A percentile compares a stretch with the other conserved stretches of the same genome.
Conservation (phyloP, 2,888 invertebrate genomes). For the Tetrapedia diversipes region DNA sequence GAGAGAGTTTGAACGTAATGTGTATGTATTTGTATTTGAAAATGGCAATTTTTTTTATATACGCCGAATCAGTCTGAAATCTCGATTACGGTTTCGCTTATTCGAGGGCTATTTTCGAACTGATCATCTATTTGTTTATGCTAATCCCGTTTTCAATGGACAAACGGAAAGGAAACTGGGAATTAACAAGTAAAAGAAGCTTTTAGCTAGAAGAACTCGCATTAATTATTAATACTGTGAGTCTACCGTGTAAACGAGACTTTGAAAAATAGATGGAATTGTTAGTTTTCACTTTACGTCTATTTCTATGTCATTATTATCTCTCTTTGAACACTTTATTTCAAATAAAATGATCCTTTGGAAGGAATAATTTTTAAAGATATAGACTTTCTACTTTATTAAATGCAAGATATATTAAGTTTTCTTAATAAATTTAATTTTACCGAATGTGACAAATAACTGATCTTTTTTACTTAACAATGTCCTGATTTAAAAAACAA, state of each 20-base stretch:
- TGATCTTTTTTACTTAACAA: too few relatives aligned
- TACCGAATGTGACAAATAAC: too few relatives aligned
- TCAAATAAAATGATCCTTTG: too few relatives aligned
- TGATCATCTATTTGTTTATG: slow-evolving; percentile 48
- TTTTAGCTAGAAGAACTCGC: slow-evolving; percentile 44
- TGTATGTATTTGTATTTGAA: neutral
- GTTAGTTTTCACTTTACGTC: neutral
- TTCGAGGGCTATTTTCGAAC: slow-evolving; percentile 29
- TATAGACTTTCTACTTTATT: too few relatives aligned
- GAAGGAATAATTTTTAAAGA: too few relatives aligned
- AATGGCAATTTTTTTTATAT: neutral
- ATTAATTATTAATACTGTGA: slow-evolving; percentile 55
- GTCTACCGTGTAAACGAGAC: slow-evolving; percentile 14
- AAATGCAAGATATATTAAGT: too few relatives aligned
- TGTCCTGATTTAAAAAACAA: too few relatives aligned
- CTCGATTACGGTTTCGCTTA: slow-evolving; percentile 11
- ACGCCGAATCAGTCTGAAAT: too few relatives aligned
- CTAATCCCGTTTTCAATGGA: slow-evolving; percentile 32
- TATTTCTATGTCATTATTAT: too few relatives aligned
- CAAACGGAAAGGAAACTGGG: slow-evolving; percentile 16
- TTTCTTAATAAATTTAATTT: too few relatives aligned
- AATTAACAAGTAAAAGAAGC: slow-evolving; percentile 61
- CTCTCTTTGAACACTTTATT: too few relatives aligned
- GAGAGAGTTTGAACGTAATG: too few relatives aligned
- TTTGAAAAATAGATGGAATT: slow-evolving; percentile 13